Evolutionary conservation across 2,888 invertebrate species (phyloP).

Genomic region (Dendrolimus pini): DNA sequence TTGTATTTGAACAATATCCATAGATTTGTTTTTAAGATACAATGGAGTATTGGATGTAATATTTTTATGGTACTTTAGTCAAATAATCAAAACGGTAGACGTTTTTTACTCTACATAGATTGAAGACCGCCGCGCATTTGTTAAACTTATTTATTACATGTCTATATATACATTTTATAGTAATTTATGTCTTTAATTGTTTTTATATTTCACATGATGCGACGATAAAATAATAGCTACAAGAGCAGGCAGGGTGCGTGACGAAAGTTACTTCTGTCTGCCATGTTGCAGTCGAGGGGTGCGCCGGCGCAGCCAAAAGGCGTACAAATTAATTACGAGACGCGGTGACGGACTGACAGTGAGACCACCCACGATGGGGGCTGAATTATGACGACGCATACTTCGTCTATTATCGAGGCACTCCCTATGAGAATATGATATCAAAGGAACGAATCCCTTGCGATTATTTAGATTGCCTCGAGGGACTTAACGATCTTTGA

Average conservation of each 20-base stretch:
- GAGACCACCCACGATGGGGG: constrained; percentile 58
- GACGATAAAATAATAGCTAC: constrained; percentile 4
- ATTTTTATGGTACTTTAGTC: too few species aligned
- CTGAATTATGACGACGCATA: constrained; percentile 31
- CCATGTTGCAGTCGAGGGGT: constrained; percentile 31
- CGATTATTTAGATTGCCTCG: neutral
- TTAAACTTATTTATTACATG: too few species aligned
- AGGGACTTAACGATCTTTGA: too few species aligned
- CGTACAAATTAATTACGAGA: constrained; percentile 69
- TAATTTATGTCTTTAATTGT: too few species aligned
- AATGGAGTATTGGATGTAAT: too few species aligned
- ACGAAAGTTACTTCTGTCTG: constrained; percentile 54
- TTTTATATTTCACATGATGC: too few species aligned
- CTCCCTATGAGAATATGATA: neutral
- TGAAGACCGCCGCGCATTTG: too few species aligned
- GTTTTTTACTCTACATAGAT: too few species aligned
- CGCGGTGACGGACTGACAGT: constrained; percentile 53
- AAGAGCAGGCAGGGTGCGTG: constrained; percentile 52
- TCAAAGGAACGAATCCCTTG: neutral
- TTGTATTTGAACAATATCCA: too few species aligned
- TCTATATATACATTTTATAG: too few species aligned
- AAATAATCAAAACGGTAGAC: too few species aligned
- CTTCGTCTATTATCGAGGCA: constrained; percentile 33
- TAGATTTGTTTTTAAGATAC: too few species aligned
- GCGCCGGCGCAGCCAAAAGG: constrained; percentile 44